phyloP scores from a whole-genome alignment of 2,888 invertebrate genomes.

The Leuctra nigra region DNA sequence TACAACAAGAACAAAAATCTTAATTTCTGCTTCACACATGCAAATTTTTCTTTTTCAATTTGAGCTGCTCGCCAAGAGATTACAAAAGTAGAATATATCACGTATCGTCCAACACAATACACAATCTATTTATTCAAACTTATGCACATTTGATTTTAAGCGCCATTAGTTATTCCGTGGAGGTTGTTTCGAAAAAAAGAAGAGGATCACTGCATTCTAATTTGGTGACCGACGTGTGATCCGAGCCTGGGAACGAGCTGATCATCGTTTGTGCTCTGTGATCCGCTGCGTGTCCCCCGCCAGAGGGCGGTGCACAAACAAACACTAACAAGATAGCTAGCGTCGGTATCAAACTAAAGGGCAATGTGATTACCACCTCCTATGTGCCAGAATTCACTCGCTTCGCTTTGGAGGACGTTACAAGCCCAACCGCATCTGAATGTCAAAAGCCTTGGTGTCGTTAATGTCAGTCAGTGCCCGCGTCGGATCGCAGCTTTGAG shows the following conservation, averaged over 20 bases:
- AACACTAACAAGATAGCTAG: constrained; percentile 10
- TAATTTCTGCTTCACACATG: too few relatives aligned
- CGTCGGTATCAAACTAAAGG: neutral
- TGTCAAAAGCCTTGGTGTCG: constrained; percentile 22
- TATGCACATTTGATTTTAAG: constrained; percentile 5
- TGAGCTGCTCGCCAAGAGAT: too few relatives aligned
- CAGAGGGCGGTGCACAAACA: constrained; percentile 15
- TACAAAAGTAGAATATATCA: too few relatives aligned
- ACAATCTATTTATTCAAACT: neutral
- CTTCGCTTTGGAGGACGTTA: too few relatives aligned
- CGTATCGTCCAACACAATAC: too few relatives aligned
- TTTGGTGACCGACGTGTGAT: neutral
- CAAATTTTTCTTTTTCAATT: too few relatives aligned
- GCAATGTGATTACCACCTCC: constrained; percentile 18
- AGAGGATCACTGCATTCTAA: neutral
- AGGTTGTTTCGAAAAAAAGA: constrained; percentile 4
- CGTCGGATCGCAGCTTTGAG: neutral
- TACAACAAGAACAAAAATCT: too few relatives aligned
- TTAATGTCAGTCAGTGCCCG: neutral
- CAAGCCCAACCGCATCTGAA: constrained; percentile 19
- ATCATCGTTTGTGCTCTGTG: constrained; percentile 8
- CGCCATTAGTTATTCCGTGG: constrained; percentile 2
- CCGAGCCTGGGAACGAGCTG: neutral
- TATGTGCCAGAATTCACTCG: neutral
- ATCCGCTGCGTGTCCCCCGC: neutral